A percentile compares a stretch with the other conserved stretches of the same genome.
Conservation (phyloP, 2,113 vertebrate species). For the Pelecanus crispus region DNA sequence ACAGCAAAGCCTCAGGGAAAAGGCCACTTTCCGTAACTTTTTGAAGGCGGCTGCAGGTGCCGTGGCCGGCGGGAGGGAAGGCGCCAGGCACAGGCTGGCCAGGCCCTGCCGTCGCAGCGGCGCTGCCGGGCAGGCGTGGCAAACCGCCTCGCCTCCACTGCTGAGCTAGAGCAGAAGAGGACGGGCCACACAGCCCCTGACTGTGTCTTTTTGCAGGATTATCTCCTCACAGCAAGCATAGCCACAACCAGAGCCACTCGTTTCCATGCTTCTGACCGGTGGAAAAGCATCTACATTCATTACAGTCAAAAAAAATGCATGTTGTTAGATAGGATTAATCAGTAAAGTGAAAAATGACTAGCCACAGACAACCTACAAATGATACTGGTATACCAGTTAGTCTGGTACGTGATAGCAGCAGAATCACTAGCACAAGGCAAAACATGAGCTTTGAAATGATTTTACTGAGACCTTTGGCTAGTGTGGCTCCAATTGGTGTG, state of each 20-base stretch:
- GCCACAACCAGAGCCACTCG: conserved; percentile 5
- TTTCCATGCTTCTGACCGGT: neutral
- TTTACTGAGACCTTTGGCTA: conserved; percentile 57
- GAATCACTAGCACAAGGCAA: conserved; percentile 59
- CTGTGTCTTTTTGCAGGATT: neutral
- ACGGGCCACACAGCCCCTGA: neutral
- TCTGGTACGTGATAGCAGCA: conserved; percentile 26
- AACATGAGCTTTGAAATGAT: conserved; percentile 52
- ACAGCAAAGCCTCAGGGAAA: neutral
- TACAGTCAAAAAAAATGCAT: neutral
- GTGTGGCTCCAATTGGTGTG: conserved; percentile 23
- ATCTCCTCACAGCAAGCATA: neutral
- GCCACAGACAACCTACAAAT: conserved; percentile 31
- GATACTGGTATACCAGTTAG: neutral
- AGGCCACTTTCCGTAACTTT: neutral
- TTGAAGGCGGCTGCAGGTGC: neutral
- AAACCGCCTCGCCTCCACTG: neutral
- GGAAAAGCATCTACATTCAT: conserved; percentile 55
- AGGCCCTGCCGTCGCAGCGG: neutral
- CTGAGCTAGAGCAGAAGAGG: neutral
- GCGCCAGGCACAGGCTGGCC: neutral
- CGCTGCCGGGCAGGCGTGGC: neutral
- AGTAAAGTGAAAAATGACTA: neutral
- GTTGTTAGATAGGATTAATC: conserved; percentile 17
- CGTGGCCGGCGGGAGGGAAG: neutral